These are phyloP conservation scores for Heliconius aoede DNA, from an alignment of 2,888 invertebrate genomes.

Conservation along the genomic window DNA sequence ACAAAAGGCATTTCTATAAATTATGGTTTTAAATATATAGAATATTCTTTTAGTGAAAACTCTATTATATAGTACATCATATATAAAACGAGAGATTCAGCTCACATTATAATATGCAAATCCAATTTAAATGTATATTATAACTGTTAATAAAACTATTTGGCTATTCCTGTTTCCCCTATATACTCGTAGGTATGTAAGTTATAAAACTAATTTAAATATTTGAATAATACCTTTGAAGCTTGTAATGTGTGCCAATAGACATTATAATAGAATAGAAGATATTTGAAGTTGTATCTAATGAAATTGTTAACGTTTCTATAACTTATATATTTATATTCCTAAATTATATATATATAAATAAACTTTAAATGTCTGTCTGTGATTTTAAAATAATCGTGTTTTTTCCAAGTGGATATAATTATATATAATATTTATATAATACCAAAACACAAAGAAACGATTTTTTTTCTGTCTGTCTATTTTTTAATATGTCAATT, in stretches of 20 bases:
- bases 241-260: neutral
- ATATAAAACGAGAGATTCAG: constrained; percentile 5
- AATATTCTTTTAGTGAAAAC: neutral
- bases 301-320: no score
- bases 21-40: neutral
- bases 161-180: constrained; percentile 12
- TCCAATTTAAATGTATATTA: constrained; percentile 18
- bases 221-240: constrained; percentile 1
- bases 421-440: no score
- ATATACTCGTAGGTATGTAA: neutral
- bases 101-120: constrained; percentile 6
- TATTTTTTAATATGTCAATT: no score
- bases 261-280: neutral
- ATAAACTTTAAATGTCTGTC: no score
- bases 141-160: constrained; percentile 17
- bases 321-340: no score
- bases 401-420: no score
- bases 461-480: no score
- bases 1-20: neutral
- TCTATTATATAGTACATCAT: neutral
- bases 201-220: constrained; percentile 6
- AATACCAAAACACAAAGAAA: no score
- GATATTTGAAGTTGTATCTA: neutral
- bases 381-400: no score
- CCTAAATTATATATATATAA: no score